phyloP scores from a whole-genome alignment of 2,888 invertebrate genomes.

The Sinelater perroti region DNA sequence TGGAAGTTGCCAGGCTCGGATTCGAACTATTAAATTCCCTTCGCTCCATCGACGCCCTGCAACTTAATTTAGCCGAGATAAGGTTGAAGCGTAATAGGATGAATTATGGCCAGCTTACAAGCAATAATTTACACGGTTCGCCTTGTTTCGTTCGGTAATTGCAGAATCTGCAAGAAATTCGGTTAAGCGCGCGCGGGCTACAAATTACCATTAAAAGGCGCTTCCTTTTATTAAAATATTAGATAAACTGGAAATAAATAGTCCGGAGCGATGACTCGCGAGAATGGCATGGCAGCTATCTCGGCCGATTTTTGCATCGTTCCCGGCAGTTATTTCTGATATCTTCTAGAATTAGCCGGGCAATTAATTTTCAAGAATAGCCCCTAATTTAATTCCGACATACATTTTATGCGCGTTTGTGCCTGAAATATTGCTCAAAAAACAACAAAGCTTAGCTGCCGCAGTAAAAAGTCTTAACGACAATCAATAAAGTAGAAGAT shows the following conservation, averaged over 20 bases:
- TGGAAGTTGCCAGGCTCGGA: too few species aligned
- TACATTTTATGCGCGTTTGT: too few species aligned
- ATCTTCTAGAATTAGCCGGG: too few species aligned
- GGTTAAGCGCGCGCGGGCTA: slow-evolving; percentile 4
- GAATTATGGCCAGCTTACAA: slow-evolving; percentile 29
- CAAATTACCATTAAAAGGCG: slow-evolving; percentile 3
- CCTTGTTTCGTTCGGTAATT: slow-evolving; percentile 15
- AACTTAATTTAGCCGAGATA: slow-evolving; percentile 26
- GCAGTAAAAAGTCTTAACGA: slow-evolving; percentile 2
- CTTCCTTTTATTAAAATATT: slow-evolving; percentile 1
- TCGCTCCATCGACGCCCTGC: slow-evolving; percentile 7
- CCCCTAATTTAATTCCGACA: too few species aligned
- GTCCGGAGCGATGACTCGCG: too few species aligned
- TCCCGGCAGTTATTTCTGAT: too few species aligned
- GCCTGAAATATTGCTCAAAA: too few species aligned
- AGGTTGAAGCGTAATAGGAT: slow-evolving; percentile 24
- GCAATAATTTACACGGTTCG: slow-evolving; percentile 27
- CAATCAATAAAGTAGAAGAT: slow-evolving; percentile 18
- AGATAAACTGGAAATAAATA: not conserved
- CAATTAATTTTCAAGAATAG: too few species aligned
- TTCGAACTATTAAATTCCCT: slow-evolving; percentile 10
- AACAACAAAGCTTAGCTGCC: slow-evolving; percentile 5
- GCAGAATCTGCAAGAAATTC: slow-evolving; percentile 21
- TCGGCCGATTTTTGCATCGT: too few species aligned
- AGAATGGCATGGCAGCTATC: too few species aligned